Evolutionary conservation across 2,113 vertebrate species (phyloP).

Genomic region (Bostrychus sinensis): DNA sequence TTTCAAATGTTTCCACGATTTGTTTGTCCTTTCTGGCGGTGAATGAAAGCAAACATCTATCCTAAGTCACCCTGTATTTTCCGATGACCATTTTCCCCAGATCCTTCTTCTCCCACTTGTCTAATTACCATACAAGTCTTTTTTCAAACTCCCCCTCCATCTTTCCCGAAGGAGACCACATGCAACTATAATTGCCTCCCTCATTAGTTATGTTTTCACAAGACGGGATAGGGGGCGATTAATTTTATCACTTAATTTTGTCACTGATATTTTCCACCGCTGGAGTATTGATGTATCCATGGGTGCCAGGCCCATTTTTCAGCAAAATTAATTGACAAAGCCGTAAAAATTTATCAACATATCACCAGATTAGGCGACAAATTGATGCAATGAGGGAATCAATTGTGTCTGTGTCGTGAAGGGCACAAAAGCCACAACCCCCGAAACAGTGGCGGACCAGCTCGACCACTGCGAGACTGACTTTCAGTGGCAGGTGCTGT

Average conservation of each 20-base stretch:
- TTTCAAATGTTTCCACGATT: constrained; percentile 44
- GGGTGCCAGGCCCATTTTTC: constrained; percentile 75
- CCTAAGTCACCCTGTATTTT: constrained; percentile 57
- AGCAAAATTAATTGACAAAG: constrained; percentile 86
- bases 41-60: constrained; percentile 59
- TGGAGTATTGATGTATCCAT: constrained; percentile 77
- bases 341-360: constrained; percentile 82
- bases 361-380: constrained; percentile 84
- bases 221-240: constrained; percentile 80
- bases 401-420: constrained; percentile 80
- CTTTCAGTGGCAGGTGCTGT: constrained; percentile 74
- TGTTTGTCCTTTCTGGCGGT: constrained; percentile 59
- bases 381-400: constrained; percentile 85
- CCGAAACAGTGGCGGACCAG: constrained; percentile 62
- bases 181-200: constrained; percentile 84
- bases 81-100: constrained; percentile 68
- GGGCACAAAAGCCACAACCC: constrained; percentile 57
- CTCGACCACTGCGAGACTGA: constrained; percentile 72
- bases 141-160: constrained; percentile 73
- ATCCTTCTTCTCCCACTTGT: constrained; percentile 69
- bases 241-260: constrained; percentile 87
- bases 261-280: constrained; percentile 74
- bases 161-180: constrained; percentile 79
- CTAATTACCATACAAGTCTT: constrained; percentile 76
- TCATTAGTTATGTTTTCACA: constrained; percentile 86